Percentiles rank a stretch among this genome's conserved stretches.
Conservation (phyloP, 2,888 invertebrate species). For the Cerastis leucographa region DNA sequence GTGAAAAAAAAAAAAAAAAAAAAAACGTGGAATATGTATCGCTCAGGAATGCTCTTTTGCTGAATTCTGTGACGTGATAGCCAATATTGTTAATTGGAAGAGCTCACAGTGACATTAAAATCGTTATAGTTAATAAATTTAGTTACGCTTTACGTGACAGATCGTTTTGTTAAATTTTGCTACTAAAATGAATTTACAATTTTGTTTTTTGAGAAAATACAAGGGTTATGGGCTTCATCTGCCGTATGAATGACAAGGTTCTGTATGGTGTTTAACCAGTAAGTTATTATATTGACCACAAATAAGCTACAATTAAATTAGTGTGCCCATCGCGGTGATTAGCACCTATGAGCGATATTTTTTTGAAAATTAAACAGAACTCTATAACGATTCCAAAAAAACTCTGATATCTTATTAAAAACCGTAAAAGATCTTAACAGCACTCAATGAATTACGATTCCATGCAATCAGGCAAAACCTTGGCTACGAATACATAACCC, state of each 20-base stretch:
- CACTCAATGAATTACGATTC: neutral
- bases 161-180: neutral
- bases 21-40: neutral
- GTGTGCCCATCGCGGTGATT: neutral
- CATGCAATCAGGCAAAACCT: neutral
- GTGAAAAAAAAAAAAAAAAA: too few species aligned
- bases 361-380: neutral
- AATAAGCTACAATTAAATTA: neutral
- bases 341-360: neutral
- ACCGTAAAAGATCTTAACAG: neutral
- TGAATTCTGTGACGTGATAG: neutral
- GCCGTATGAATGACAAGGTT: neutral
- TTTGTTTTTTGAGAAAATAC: neutral
- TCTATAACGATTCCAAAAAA: neutral
- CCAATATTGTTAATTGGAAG: slow-evolving; percentile 5
- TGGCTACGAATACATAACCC: neutral
- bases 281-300: neutral
- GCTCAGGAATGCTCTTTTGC: neutral
- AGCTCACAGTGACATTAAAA: slow-evolving; percentile 1
- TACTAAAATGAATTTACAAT: neutral
- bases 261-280: neutral
- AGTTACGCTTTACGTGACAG: neutral
- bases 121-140: neutral
- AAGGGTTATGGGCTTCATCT: neutral
- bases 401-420: neutral